These are phyloP conservation scores for Melanaphis sacchari DNA, from an alignment of 1,140 invertebrate genomes.

Conservation along the genomic window DNA sequence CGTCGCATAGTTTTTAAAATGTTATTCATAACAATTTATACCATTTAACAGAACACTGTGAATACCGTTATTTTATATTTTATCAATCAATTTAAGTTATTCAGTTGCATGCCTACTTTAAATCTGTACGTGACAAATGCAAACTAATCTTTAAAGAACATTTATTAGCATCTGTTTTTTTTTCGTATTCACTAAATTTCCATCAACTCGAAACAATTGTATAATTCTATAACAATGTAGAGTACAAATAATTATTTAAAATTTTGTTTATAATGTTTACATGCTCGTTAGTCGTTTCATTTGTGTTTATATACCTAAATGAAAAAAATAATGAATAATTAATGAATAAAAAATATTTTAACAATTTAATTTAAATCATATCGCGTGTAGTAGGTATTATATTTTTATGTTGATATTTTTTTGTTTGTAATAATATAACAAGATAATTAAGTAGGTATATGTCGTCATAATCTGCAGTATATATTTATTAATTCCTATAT, in stretches of 20 bases:
- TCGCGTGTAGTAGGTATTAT: not conserved
- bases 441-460: not conserved
- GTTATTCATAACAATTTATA: not conserved
- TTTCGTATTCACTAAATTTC: not conserved
- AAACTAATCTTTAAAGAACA: not conserved
- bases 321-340: no score
- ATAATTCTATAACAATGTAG: not conserved
- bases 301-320: not conserved
- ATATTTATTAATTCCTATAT: no score
- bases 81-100: slow-evolving; percentile 32
- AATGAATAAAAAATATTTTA: no score
- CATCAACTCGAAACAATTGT: not conserved
- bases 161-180: not conserved
- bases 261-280: not conserved
- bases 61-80: slow-evolving; percentile 16
- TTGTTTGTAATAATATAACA: not conserved
- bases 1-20: not conserved
- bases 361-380: not conserved
- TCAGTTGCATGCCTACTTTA: not conserved
- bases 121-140: not conserved
- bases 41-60: not conserved
- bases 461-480: not conserved
- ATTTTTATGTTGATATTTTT: not conserved
- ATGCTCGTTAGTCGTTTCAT: not conserved
- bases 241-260: not conserved